Evolutionary conservation across 30 jellyfish, hydroid and myxozoan species (phyloP).

Genomic region (Chironex yamaguchii): DNA sequence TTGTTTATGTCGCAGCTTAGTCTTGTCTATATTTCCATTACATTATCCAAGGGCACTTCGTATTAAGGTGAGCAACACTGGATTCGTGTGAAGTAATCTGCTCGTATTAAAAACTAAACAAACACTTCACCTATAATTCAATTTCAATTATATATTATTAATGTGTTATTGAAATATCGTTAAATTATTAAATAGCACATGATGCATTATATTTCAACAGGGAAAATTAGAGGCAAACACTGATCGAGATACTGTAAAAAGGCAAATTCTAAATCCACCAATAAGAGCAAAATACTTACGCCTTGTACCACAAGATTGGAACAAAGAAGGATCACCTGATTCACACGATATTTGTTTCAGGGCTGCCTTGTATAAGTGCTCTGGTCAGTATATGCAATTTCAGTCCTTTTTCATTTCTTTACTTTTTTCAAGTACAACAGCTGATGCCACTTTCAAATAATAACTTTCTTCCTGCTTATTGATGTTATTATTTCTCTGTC

Average conservation of each 20-base stretch:
- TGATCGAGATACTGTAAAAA: constrained; percentile 72
- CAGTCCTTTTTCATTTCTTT: no score
- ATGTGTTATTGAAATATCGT: background rate
- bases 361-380: constrained; percentile 85
- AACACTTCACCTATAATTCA: no score
- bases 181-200: no score
- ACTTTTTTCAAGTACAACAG: no score
- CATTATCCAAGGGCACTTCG: no score
- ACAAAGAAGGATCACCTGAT: constrained; percentile 39
- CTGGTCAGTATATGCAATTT: constrained; percentile 48
- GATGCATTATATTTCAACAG: constrained; percentile 55
- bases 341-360: constrained; percentile 90
- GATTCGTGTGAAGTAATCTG: background rate
- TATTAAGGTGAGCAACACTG: background rate
- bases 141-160: background rate
- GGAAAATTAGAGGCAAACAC: constrained; percentile 78
- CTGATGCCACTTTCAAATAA: background rate
- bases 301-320: constrained; percentile 88
- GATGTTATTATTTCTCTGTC: background rate
- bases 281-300: constrained; percentile 78
- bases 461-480: background rate
- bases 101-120: background rate
- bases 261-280: constrained; percentile 78
- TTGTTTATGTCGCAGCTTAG: no score
- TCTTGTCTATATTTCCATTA: no score